Base-by-base conservation (phyloP, 2,888 invertebrate species). In the Sesia apiformis region DNA sequence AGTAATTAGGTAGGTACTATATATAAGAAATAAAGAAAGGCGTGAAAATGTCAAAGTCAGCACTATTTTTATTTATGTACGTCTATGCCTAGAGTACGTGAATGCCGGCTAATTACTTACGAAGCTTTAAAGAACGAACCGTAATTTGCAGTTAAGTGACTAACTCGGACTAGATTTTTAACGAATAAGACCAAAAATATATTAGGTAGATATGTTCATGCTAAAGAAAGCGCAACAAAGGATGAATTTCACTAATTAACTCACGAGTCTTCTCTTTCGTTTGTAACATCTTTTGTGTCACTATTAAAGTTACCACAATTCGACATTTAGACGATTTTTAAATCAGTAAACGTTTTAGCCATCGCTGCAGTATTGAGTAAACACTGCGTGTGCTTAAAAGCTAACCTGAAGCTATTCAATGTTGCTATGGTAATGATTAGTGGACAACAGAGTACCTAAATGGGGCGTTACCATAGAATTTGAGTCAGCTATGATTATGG, bases 401-500 rank as follows among this genome's bases (percentile, higher is more conserved):
- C 23, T 8, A 46, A 63, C 60, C 57, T 66, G 65, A 69, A 77
- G 79, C 70, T 81, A 84, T 86, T 88, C 87, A 85, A 87, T 87
- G 81, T 87, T 81, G 65, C 83, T 60, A 84, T 82, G 69, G 81
- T 58, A 70, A 87, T 83, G 63, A 57, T 57, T 65, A 76, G 76
- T 69, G 58, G 69, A 76, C 83, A 85, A 85, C 84, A 84, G 23
- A 23, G 23, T 23, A 23, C 23, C 23, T 23, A 23, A 23, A 23
- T 23, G 23, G 23, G 23, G 23, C 23, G 23, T 1, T 23, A 1
- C 23, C 23, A 23, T 23, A 23, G 23, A 23, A 1, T 23, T 23
- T 23, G 23, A 23, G 23, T 23, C 23, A 23, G 23, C 23, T 23
- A 23, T 23, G 2, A 23, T 23, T 23, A 23, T 23, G 23, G 23